Base-by-base conservation (phyloP, 2,113 vertebrate genomes). In the Gavialis gangeticus region DNA sequence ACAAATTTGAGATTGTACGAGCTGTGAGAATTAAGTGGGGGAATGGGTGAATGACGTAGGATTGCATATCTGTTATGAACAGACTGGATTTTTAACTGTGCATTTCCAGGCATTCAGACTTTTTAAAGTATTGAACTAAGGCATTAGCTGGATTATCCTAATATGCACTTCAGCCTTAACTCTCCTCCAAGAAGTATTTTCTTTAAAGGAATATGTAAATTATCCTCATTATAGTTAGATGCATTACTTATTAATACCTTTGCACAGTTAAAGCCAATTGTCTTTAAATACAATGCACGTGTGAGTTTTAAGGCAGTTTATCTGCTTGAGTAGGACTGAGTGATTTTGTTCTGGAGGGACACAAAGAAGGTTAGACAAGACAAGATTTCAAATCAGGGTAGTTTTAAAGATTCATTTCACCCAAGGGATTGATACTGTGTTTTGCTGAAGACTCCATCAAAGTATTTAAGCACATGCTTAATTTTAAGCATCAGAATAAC, bases 141-240 rank as follows among this genome's bases (percentile, higher is more conserved):
- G 95, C 78, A 92, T 91, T 91, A 95, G 56, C 84, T 94, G 92
- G 88, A 94, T 85, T 85, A 58, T 79, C 91, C 46, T 83, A 94
- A 96, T 96, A 88, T 75, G n/a, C 27, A 46, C 92, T 93, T 96
- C 85, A 92, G 73, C 83, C 84, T 84, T 97, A 95, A 96, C 87
- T 82, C 77, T 94, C 90, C 92, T 84, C 56, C 83, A 82, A 73
- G 4, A 0, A 92, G 87, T 90, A 60, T 84, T 94, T 95, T 96
- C 92, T 92, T 95, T 95, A 92, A 62, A 71, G 92, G 95, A 96
- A 95, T 96, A 93, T 94, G 95, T 93, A 96, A 97, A 97, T 97
- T 97, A 91, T 94, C 89, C 94, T 97, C 94, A 97, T 96, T 97
- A 95, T 96, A 97, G 93, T 96, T 93, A 97, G 91, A 96, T 97